A percentile compares a stretch with the other conserved stretches of the same genome.
Evolutionary conservation across 1,140 invertebrate species (phyloP).

Genomic region (Cyclargus thomasi): DNA sequence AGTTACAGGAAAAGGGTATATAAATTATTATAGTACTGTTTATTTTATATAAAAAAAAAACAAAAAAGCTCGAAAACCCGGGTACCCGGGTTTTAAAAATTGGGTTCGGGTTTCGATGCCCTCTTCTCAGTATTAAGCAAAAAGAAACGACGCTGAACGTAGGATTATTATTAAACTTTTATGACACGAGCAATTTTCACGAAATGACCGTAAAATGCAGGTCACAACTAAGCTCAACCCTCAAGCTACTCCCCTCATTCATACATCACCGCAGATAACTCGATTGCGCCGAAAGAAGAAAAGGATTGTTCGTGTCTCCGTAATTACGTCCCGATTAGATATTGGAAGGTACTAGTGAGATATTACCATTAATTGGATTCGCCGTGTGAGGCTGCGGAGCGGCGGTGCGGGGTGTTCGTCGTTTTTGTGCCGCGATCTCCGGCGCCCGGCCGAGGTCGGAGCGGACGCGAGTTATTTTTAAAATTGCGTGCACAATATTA

Average conservation of each 20-base stretch:
- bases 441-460: neutral
- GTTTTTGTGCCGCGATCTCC: slow-evolving; percentile 41
- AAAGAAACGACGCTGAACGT: no score
- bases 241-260: neutral
- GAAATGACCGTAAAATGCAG: neutral
- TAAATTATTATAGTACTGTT: no score
- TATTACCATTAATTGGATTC: slow-evolving; percentile 9
- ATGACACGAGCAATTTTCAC: no score
- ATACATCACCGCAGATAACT: slow-evolving; percentile 7
- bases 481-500: slow-evolving; percentile 72
- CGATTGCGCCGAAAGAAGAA: neutral
- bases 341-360: neutral
- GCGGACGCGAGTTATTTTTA: slow-evolving; percentile 67
- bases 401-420: slow-evolving; percentile 24
- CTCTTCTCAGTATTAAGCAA: no score
- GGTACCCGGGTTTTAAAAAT: no score
- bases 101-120: no score
- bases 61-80: no score
- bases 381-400: slow-evolving; percentile 18
- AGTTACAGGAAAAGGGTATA: no score
- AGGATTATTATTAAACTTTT: no score
- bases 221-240: neutral
- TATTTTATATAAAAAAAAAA: no score
- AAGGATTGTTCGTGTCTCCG: slow-evolving; percentile 3
- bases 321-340: slow-evolving; percentile 13